Conservation (phyloP, 1,140 invertebrate genomes). For the Eupeodes corollae region DNA sequence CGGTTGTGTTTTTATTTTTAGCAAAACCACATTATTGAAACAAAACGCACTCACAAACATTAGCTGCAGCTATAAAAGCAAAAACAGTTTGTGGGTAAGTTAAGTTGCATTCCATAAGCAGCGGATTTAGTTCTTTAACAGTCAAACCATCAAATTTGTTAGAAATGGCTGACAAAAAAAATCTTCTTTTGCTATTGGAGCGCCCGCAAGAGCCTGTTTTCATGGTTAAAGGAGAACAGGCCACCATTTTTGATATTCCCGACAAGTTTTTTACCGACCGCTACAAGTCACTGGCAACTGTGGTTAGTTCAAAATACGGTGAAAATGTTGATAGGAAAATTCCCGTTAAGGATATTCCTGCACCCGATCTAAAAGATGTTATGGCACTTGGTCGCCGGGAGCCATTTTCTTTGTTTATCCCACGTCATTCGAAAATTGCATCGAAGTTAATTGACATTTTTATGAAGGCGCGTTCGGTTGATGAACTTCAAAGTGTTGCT, state of each 20-base stretch:
- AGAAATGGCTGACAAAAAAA: conserved; percentile 35
- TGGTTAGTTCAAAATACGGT: conserved; percentile 44
- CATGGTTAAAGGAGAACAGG: conserved; percentile 51
- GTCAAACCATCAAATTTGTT: not conserved
- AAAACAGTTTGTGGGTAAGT: not conserved
- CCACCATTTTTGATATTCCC: conserved; percentile 51
- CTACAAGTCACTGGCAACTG: conserved; percentile 43
- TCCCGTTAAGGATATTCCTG: conserved; percentile 48
- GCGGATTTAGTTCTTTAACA: not conserved
- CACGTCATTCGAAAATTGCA: conserved; percentile 55
- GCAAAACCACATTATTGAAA: too few species aligned
- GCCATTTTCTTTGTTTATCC: conserved; percentile 65
- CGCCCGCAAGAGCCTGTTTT: conserved; percentile 64
- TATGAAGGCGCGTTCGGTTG: conserved; percentile 54
- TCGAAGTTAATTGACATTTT: conserved; percentile 60
- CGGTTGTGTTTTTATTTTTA: too few species aligned
- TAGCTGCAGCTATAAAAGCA: not conserved
- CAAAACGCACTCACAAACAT: conserved; percentile 5
- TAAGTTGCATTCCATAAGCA: not conserved
- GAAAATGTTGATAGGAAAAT: conserved; percentile 43
- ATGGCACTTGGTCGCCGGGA: conserved; percentile 53
- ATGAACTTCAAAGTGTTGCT: conserved; percentile 57
- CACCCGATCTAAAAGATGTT: conserved; percentile 56
- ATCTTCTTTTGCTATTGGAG: conserved; percentile 54
- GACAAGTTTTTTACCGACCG: conserved; percentile 48